These are phyloP conservation scores for Eupithecia abbreviata DNA, from an alignment of 2,888 invertebrate species.

Conservation along the genomic window DNA sequence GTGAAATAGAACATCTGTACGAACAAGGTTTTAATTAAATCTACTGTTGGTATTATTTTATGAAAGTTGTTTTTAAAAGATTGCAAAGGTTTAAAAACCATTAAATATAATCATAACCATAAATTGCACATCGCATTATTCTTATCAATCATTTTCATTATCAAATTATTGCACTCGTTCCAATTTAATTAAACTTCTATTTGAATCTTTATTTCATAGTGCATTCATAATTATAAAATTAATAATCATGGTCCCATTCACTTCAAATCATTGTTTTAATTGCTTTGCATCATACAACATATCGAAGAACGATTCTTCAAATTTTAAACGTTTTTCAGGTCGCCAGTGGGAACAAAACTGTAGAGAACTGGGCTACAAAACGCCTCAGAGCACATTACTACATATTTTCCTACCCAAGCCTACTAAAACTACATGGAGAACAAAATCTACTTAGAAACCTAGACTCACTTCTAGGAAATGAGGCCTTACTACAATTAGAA, in stretches of 20 bases:
- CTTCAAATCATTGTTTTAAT: background rate
- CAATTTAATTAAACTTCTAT: background rate
- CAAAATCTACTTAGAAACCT: slow-evolving; percentile 87
- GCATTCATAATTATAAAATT: background rate
- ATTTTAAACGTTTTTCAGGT: slow-evolving; percentile 66
- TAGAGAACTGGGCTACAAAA: slow-evolving; percentile 89
- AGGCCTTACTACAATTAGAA: slow-evolving; percentile 92
- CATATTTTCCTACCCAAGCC: slow-evolving; percentile 91
- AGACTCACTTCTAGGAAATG: slow-evolving; percentile 90
- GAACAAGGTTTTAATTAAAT: background rate
- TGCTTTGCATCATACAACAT: background rate
- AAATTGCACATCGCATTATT: background rate
- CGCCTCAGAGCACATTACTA: slow-evolving; percentile 90
- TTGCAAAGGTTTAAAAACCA: background rate
- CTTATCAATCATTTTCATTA: background rate
- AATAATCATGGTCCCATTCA: background rate
- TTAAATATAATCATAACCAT: background rate
- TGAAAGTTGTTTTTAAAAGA: background rate
- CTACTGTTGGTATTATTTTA: background rate
- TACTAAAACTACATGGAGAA: slow-evolving; percentile 92
- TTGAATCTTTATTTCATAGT: background rate
- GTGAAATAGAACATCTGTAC: too few species aligned
- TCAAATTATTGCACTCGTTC: background rate
- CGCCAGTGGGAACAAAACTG: slow-evolving; percentile 91
- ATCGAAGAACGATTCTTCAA: background rate